Evolutionary conservation across 2,888 invertebrate genomes (phyloP), one percentile per base, ranked within the genome.

Genomic region (Megastigmus dorsalis): DNA sequence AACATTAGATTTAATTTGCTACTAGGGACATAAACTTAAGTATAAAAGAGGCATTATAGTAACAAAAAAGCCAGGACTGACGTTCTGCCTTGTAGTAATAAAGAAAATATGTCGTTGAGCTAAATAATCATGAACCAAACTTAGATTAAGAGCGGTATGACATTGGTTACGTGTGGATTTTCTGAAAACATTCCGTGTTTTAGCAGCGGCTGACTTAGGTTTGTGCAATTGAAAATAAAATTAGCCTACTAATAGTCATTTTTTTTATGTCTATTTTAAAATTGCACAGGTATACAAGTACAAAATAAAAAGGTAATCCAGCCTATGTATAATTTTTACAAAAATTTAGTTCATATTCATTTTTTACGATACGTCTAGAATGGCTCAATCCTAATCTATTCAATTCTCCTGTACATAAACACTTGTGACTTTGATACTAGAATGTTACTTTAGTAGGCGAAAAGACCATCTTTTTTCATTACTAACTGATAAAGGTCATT

Each of bases 181-280:
- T 59, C 30, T 66, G 23, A 65, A 70, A 65, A 75, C 74, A 75
- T 75, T 75, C 74, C 74, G 54, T 70, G 45, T 75, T 45, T 33
- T 57, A 66, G 41, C 28, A 38, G 38, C 33, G n/a, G 13, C 28
- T 33, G 45, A 57, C 26, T 60, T 52, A 63, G 55, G 55, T 26
- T 26, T 52, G 72, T 66, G 66, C 72, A 72, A 66, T 71, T 55
- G 26, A 45, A 33, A 67, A 13, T 23, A 7, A 28, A 30, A 26
- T 43, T 30, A 71, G 65, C 28, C 50, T 50, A 65, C 45, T 45
- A 63, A 69, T 60, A 60, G 23, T 69, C 28, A 55, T 28, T 62
- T 73, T 54, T n/a, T 15, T 69, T 18, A 48, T 33, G 41, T 57
- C 43, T 59, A 48, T 54, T 69, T 45, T 50, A 33, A 69, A 74